Evolutionary conservation across 2,113 vertebrate species (phyloP), one percentile per base, ranked within the genome.

Genomic region (Manacus vitellinus): DNA sequence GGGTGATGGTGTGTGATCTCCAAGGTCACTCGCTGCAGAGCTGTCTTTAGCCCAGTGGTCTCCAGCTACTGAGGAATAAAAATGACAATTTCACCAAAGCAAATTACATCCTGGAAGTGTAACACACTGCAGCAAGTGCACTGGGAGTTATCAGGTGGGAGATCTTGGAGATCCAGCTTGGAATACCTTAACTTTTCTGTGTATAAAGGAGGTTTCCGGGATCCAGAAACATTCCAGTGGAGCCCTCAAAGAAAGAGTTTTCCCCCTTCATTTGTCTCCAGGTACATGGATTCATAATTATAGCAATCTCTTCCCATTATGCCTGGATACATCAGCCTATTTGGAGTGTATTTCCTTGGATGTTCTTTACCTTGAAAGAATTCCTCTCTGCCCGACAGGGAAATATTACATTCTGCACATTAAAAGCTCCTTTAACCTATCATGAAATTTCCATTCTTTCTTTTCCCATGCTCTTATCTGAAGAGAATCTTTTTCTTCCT

Each of bases 11-110:
- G 43, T 52, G 83, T 67, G 81, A 89, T 93, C 90, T 75, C 81
- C 95, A 96, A 97, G 93, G 97, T 96, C 92, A 86, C 65, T 95
- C 94, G 52, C 74, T 67, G 74, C 58, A 92, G 65, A 78, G 65
- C 59, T 89, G 75, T 66, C 84, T 92, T 95, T 89, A 89, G 93
- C 88, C 59, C 63, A 11, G 46, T 51, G 62, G 65, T 88, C 28
- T 37, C 33, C 54, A 68, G 77, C 72, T 79, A 76, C 68, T 94
- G 95, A 90, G 78, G 86, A 89, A 94, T 88, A 92, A 94, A 96
- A 96, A 96, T 49, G 66, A 91, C 81, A 81, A 86, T 93, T 95
- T 94, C 63, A 47, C 78, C 71, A 30, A 71, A 94, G 65, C 51
- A 95, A 96, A 95, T 94, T 61, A 52, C 75, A 76, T 91, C 47